Conservation (phyloP, 1,140 invertebrate genomes). For the Tribolium castaneum region DNA sequence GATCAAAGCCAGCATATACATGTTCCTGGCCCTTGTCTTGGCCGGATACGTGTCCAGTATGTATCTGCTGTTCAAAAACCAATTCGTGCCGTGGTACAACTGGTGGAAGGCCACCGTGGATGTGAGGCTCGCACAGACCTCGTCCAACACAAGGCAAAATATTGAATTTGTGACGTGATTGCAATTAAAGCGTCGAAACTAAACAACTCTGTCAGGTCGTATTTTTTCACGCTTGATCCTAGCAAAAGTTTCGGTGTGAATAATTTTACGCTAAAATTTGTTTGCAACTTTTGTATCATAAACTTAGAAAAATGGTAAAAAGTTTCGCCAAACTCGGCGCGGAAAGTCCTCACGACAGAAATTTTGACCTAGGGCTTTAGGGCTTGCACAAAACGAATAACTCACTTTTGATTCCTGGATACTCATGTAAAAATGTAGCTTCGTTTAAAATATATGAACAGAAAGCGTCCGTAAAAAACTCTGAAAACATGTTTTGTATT, state of each 20-base stretch:
- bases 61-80: constrained; percentile 66
- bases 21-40: constrained; percentile 66
- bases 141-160: background rate
- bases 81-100: constrained; percentile 63
- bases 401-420: too few relatives aligned
- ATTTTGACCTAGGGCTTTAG: background rate
- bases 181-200: background rate
- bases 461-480: too few relatives aligned
- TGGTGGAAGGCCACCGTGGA: constrained; percentile 63
- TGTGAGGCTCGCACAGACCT: background rate
- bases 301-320: constrained; percentile 1
- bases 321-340: background rate
- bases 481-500: too few relatives aligned
- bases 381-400: too few relatives aligned
- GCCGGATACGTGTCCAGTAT: constrained; percentile 67
- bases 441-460: too few relatives aligned
- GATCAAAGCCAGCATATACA: constrained; percentile 63
- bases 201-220: background rate
- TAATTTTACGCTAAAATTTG: constrained; percentile 17
- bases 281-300: constrained; percentile 17
- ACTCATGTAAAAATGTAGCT: too few relatives aligned
- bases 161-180: background rate
- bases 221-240: constrained; percentile 5
- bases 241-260: background rate
- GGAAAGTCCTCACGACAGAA: background rate